Conservation (phyloP, 2,888 invertebrate genomes). For the Harpalus rubripes region DNA sequence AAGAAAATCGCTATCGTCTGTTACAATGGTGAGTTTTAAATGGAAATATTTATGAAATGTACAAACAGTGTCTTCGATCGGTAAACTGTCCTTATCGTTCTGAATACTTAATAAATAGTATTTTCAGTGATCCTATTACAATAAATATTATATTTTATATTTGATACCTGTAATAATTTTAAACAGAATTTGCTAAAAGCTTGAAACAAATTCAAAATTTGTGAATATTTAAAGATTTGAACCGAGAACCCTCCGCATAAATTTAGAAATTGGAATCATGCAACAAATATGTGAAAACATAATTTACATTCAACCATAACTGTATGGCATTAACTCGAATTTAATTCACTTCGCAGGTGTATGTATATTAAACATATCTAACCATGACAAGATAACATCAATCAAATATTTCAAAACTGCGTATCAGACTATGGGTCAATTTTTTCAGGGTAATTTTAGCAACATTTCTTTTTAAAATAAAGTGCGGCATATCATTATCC, state of each 20-base stretch:
- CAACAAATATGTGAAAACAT: background rate
- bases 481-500: slow-evolving; percentile 26
- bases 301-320: background rate
- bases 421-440: slow-evolving; percentile 4
- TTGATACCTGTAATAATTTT: too few species aligned
- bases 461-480: slow-evolving; percentile 13
- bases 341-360: background rate
- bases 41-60: too few species aligned
- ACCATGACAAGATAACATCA: slow-evolving; percentile 30
- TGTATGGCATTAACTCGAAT: background rate
- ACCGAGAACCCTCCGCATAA: background rate
- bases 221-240: background rate
- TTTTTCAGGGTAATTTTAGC: slow-evolving; percentile 17
- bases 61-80: too few species aligned
- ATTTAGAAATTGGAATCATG: background rate
- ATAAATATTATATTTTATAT: too few species aligned
- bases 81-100: too few species aligned
- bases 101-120: too few species aligned
- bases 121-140: too few species aligned
- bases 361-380: slow-evolving; percentile 26
- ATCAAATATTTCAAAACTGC: slow-evolving; percentile 13
- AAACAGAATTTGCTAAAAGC: too few species aligned
- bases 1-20: too few species aligned
- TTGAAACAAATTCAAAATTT: background rate
- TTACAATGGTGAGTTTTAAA: too few species aligned